Evolutionary conservation across 2,113 vertebrate genomes (phyloP).

Genomic region (Cryptomyrus ogoouensis): DNA sequence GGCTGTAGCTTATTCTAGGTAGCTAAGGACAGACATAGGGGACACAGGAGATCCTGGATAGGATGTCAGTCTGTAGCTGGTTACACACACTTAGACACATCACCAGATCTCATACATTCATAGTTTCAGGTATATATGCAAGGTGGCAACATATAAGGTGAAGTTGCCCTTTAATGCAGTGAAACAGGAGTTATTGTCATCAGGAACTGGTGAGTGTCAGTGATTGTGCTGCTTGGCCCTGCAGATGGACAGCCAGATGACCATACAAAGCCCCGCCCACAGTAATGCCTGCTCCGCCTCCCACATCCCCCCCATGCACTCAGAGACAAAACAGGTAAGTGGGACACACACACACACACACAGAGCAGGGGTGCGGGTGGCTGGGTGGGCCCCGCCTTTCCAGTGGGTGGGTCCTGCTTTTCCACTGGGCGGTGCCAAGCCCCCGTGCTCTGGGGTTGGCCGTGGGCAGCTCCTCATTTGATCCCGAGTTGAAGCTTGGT

Average conservation of each 20-base stretch:
- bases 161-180: neutral
- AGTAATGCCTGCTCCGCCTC: slow-evolving; percentile 76
- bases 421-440: neutral
- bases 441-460: neutral
- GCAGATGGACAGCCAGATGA: slow-evolving; percentile 90
- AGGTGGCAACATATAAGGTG: too few relatives aligned
- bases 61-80: neutral
- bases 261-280: slow-evolving; percentile 77
- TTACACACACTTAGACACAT: neutral
- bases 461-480: neutral
- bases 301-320: slow-evolving; percentile 78
- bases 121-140: neutral
- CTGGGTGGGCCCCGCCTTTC: neutral
- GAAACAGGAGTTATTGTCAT: neutral
- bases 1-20: neutral
- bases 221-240: slow-evolving; percentile 19
- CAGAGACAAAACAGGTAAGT: slow-evolving; percentile 74
- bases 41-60: neutral
- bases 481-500: neutral
- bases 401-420: neutral
- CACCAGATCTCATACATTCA: neutral
- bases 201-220: neutral
- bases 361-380: neutral
- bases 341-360: neutral
- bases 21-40: neutral